Conservation (phyloP, 64 coral and sea anemone species). For the Orbicella faveolata region DNA sequence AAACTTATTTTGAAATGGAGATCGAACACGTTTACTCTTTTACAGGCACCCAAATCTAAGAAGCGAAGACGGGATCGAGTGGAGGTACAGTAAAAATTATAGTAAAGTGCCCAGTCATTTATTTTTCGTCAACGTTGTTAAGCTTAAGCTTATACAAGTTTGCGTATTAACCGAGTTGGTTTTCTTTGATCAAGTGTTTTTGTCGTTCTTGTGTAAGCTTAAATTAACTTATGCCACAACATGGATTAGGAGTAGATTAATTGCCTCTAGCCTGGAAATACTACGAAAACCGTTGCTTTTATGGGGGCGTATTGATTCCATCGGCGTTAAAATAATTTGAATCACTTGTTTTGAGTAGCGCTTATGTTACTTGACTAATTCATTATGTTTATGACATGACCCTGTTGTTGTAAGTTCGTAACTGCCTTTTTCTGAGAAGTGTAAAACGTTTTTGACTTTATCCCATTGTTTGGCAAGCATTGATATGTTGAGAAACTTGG, state of each 20-base stretch:
- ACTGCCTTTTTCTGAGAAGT: slow-evolving; percentile 4
- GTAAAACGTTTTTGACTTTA: slow-evolving; percentile 12
- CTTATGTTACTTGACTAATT: slow-evolving; percentile 25
- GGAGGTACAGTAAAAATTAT: slow-evolving; percentile 49
- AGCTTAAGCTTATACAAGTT: background rate
- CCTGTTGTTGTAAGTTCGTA: background rate
- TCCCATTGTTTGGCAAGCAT: slow-evolving; percentile 2
- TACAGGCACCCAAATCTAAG: slow-evolving; percentile 83
- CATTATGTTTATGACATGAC: slow-evolving; percentile 46
- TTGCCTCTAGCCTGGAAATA: background rate
- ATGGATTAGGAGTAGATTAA: slow-evolving; percentile 22
- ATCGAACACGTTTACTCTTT: slow-evolving; percentile 8
- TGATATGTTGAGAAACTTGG: background rate
- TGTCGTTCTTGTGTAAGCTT: background rate
- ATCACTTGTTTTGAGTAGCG: slow-evolving; percentile 48
- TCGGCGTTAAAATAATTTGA: slow-evolving; percentile 8
- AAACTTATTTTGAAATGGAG: background rate
- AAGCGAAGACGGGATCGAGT: slow-evolving; percentile 84
- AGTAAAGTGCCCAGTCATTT: background rate
- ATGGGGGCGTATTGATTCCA: background rate
- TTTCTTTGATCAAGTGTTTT: background rate
- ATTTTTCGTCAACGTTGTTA: background rate
- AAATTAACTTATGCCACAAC: background rate
- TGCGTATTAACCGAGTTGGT: background rate
- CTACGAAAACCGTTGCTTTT: background rate